Evolutionary conservation across 2,888 invertebrate species (phyloP), one percentile per base, ranked within the genome.

Genomic region (Agapetus fuscipes): DNA sequence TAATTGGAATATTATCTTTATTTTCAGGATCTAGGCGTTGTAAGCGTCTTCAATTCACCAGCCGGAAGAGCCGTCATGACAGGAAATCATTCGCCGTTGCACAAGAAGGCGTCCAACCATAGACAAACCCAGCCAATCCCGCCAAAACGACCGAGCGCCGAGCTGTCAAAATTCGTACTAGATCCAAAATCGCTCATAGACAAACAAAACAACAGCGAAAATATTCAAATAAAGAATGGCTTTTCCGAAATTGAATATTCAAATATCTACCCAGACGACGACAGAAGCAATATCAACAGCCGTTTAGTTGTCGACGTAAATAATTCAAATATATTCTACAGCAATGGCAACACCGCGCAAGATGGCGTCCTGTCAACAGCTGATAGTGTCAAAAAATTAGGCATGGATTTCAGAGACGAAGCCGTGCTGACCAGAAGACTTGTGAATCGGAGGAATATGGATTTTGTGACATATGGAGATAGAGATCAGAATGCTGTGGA

Each of bases 11-110:
- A 6, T 20, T 20, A 6, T 9, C 13, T 34, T 37, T 30, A 17
- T 30, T 44, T 39, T 15, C 46, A 46, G 46, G 43, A 46, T 33
- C 14, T 37, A 14, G 43, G 40, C 10, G 43, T 41, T 7, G 41
- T 44, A 16, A 41, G 43, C 31, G 44, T 46, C 12, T 46, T 46
- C 43, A 46, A 41, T 31, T 46, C 46, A n/a, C 43, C 46, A 11
- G 46, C 46, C 3, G 46, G 46, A 13, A 46, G 46, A 34, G 46
- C 43, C 3, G 39, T 46, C 5, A 32, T 46, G 11, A 30, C 37
- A 15, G 31, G 17, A 14, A 41, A 11, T 13, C 13, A 27, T 11
- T 34, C 37, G 15, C 41, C 45, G 5, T 9, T 9, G 4, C 20
- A 20, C 4, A 20, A 20, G 9, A n/a, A n/a, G 20, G 24, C 28